Base-by-base conservation (phyloP, 2,113 vertebrate species). In the Arenaria interpres region DNA sequence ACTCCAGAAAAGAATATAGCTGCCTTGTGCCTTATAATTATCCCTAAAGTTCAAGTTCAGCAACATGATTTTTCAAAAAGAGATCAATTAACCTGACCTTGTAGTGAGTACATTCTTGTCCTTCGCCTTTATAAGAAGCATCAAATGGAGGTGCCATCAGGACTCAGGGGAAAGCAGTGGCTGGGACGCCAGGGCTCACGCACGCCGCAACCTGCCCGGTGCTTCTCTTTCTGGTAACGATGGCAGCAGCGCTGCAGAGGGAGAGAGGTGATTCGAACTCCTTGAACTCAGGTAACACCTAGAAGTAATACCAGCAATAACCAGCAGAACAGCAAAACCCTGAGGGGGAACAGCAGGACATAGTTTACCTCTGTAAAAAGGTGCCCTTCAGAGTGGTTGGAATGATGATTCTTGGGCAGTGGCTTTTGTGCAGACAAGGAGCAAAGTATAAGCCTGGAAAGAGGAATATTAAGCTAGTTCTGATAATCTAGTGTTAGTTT, bases 131-230 rank as follows among this genome's bases (percentile, higher is more conserved):
- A 0, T 0, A 20, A 35, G 60, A 17, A 27, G 35, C 50, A 2
- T 2, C 5, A 1, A 17, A 20, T 2, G 4, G 56, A 53, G 83
- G 28, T 8, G 2, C 50, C 12, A 1, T 7, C 32, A 16, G 69
- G 64, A 35, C 6, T 10, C 2, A 0, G 48, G 63, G 7, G 50
- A 15, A 39, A 17, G 2, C n/a, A 1, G 2, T 0, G 35, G 11
- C 56, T 4, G 59, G 27, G 45, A 54, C 1, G 1, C 17, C 0
- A 1, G 50, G 3, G 4, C 75, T 22, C 6, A 1, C 1, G 2
- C 21, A 3, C 3, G 0, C 45, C 4, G 23, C 41, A 8, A 2
- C 48, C 71, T 25, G 67, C 66, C 33, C 5, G 0, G 7, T 2
- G 7, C 53, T 25, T 15, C 33, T 23, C 24, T 0, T 27, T 21